Evolutionary conservation across 1,140 invertebrate genomes (phyloP).

Genomic region (Leptinotarsa lineolata): DNA sequence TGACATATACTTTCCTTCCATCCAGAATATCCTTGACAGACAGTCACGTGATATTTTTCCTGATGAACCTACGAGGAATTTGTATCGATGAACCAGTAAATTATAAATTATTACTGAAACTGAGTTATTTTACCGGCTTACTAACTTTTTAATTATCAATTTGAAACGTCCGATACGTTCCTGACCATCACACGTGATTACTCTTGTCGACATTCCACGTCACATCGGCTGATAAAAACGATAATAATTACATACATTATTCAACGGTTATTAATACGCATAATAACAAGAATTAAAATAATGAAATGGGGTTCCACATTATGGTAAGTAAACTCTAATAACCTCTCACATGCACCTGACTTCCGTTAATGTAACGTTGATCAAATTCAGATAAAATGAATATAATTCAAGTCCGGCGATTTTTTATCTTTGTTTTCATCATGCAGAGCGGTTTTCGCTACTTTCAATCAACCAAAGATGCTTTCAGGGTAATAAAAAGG

Average conservation of each 20-base stretch:
- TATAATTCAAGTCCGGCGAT: neutral
- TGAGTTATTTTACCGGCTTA: too few relatives aligned
- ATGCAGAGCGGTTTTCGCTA: neutral
- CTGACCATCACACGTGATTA: too few relatives aligned
- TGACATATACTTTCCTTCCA: too few relatives aligned
- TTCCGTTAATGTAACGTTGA: neutral
- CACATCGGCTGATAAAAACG: neutral
- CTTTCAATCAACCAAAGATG: constrained; percentile 11
- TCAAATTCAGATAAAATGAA: constrained; percentile 12
- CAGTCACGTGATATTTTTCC: too few relatives aligned
- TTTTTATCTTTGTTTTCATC: constrained; percentile 4
- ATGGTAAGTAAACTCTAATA: constrained; percentile 9
- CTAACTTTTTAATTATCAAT: too few relatives aligned
- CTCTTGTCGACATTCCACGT: neutral
- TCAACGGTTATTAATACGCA: neutral
- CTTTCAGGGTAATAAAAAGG: neutral
- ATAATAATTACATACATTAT: constrained; percentile 10
- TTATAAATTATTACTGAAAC: too few relatives aligned
- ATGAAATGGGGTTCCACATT: neutral
- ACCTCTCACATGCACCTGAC: constrained; percentile 15
- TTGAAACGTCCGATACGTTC: too few relatives aligned
- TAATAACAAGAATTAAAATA: constrained; percentile 8
- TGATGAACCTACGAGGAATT: too few relatives aligned
- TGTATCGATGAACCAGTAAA: too few relatives aligned
- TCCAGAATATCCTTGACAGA: too few relatives aligned